Base-by-base conservation (phyloP, 2,888 invertebrate genomes). In the Cyclophora punctaria region DNA sequence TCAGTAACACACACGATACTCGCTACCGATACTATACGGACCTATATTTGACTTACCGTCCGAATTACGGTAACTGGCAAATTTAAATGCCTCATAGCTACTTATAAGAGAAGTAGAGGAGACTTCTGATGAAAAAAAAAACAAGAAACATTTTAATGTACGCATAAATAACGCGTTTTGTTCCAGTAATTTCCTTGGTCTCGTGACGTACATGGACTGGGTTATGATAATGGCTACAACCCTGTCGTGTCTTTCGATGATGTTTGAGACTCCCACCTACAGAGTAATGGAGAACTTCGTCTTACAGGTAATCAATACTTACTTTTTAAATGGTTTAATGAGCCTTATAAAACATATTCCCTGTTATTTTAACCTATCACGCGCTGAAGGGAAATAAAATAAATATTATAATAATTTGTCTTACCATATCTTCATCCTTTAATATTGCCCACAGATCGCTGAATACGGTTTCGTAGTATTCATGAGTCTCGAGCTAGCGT, bases 171-270 rank as follows among this genome's bases (percentile, higher is more conserved):
- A 20, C 20, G 2, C 20, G 20, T 48, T 90, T 20, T 20, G 20
- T 20, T 90, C 49, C 84, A 98, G 98, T 72, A 98, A 98, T 78
- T 95, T 99, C 72, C 90, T 99, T 42, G 99, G 99, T 0, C 90
- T 99, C 53, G 99, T 99, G 20, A 98, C 99, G 0, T 99, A 99
- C 78, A 90, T 99, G 73, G 99, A 99, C 80, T 99, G 99, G 99
- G 94, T 98, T 2, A 99, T 99, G 99, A 99, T 99, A 59, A 94
- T 96, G 77, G 96, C 98, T 47, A 99, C 99, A 0, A 98, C 98
- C 0, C 87, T 99, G 6, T 98, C 98, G 0, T 99, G 99, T 77
- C 92, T 98, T 48, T 99, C 99, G 0, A 99, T 99, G 99, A 97
- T 99, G 95, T 97, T 98, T 73, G 99, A 99, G 86, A 98, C 97